These are phyloP conservation scores for Siniperca undulata DNA, from an alignment of 2,797 vertebrate genomes.

Conservation along the genomic window DNA sequence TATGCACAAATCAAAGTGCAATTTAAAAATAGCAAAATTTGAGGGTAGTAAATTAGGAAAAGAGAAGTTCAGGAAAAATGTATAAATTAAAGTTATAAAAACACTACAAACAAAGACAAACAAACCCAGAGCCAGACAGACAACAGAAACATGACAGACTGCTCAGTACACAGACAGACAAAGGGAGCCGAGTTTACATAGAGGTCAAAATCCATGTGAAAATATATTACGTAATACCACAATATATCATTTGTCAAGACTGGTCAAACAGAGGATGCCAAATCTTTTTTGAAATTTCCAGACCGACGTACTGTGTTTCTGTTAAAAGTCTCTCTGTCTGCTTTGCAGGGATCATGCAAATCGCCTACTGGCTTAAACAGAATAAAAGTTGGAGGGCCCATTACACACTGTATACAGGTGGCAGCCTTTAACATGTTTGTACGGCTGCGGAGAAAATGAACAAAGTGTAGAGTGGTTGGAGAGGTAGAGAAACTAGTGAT, in stretches of 20 bases:
- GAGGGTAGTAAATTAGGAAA: neutral
- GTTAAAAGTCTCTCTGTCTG: slow-evolving; percentile 8
- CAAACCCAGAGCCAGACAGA: neutral
- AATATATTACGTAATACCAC: slow-evolving; percentile 4
- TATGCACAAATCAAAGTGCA: neutral
- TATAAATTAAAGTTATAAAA: neutral
- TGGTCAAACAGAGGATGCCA: slow-evolving; percentile 12
- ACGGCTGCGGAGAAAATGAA: neutral
- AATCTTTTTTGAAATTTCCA: neutral
- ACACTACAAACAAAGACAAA: neutral
- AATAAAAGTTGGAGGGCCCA: neutral
- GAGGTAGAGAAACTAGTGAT: neutral
- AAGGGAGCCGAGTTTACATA: slow-evolving; percentile 24
- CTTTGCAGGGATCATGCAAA: too few relatives aligned
- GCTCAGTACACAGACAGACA: slow-evolving; percentile 5
- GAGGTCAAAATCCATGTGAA: slow-evolving; percentile 39
- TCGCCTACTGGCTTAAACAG: neutral
- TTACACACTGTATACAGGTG: neutral
- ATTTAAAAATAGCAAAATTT: neutral
- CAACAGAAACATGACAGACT: neutral
- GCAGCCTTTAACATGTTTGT: neutral
- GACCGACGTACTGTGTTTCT: neutral
- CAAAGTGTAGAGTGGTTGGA: neutral
- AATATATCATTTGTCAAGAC: slow-evolving; percentile 31
- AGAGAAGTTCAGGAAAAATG: neutral